phyloP scores from a whole-genome alignment of 2,797 vertebrate genomes.

The Cossypha caffra region DNA sequence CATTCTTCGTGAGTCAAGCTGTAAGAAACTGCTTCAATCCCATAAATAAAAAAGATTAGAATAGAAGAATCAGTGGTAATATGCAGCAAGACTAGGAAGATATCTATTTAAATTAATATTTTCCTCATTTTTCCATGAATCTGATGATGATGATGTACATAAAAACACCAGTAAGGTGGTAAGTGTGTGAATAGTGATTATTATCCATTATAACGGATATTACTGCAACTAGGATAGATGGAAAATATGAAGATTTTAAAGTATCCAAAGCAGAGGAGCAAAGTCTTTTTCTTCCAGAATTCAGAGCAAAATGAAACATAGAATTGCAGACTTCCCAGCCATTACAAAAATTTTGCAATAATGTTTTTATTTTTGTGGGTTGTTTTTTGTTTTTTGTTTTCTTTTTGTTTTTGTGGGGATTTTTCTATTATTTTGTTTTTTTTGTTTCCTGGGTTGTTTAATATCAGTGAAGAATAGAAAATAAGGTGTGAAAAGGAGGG shows the following conservation, averaged over 20 bases:
- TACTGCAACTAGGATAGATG: not conserved
- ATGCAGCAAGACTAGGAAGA: not conserved
- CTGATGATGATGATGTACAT: not conserved
- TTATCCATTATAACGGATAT: not conserved
- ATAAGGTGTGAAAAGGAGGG: not conserved
- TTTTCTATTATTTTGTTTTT: not conserved
- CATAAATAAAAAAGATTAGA: not conserved
- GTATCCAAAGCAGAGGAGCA: not conserved
- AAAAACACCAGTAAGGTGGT: not conserved
- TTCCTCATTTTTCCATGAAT: not conserved
- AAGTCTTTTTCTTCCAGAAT: not conserved
- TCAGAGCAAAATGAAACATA: not conserved
- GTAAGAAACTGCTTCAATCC: not conserved
- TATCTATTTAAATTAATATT: not conserved
- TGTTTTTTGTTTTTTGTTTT: too few relatives aligned
- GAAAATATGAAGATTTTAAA: not conserved
- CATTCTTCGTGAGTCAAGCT: not conserved
- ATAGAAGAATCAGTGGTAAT: not conserved
- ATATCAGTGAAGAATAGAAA: not conserved
- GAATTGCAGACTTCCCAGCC: not conserved
- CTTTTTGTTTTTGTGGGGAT: too few relatives aligned
- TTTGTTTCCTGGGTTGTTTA: not conserved
- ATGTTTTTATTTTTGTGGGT: too few relatives aligned
- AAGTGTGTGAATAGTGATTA: not conserved
- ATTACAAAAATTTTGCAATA: too few relatives aligned